A percentile compares a stretch with the other conserved stretches of the same genome.
These are phyloP conservation scores for Battus philenor DNA, from an alignment of 1,140 invertebrate genomes.

Conservation along the genomic window DNA sequence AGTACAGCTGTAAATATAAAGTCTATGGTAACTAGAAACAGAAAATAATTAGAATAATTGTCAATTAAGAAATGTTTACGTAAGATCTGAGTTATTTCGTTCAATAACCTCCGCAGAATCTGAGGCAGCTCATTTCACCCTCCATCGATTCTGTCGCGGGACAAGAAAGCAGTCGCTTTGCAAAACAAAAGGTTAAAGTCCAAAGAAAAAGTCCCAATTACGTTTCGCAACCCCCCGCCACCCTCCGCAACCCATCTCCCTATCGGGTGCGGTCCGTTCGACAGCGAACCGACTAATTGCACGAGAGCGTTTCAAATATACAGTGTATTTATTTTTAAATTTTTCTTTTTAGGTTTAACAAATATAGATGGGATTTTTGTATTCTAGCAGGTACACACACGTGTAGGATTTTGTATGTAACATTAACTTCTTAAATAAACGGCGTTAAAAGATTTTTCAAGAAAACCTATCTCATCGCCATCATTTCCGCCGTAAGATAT, in stretches of 20 bases:
- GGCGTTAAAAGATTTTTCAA: no score
- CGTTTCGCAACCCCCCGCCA: slow-evolving; percentile 34
- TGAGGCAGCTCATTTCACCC: slow-evolving; percentile 8
- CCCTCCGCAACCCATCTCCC: slow-evolving; percentile 22
- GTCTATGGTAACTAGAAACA: background rate
- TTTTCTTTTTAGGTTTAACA: no score
- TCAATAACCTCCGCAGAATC: slow-evolving; percentile 13
- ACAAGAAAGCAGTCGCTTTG: slow-evolving; percentile 66
- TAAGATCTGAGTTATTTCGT: slow-evolving; percentile 8
- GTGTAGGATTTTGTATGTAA: no score
- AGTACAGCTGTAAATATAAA: background rate
- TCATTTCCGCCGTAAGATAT: no score
- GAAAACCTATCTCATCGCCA: no score
- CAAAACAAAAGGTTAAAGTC: slow-evolving; percentile 69
- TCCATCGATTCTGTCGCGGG: slow-evolving; percentile 53
- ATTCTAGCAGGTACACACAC: no score
- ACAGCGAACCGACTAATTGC: slow-evolving; percentile 24
- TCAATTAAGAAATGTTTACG: no score
- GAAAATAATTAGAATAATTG: background rate
- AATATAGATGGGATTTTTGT: no score
- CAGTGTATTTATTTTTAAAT: no score
- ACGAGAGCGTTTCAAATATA: background rate
- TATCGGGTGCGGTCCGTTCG: slow-evolving; percentile 25
- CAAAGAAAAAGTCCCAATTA: slow-evolving; percentile 73
- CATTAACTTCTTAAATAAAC: no score